Conservation (phyloP, 2,113 vertebrate genomes). For the Leptosomus discolor region DNA sequence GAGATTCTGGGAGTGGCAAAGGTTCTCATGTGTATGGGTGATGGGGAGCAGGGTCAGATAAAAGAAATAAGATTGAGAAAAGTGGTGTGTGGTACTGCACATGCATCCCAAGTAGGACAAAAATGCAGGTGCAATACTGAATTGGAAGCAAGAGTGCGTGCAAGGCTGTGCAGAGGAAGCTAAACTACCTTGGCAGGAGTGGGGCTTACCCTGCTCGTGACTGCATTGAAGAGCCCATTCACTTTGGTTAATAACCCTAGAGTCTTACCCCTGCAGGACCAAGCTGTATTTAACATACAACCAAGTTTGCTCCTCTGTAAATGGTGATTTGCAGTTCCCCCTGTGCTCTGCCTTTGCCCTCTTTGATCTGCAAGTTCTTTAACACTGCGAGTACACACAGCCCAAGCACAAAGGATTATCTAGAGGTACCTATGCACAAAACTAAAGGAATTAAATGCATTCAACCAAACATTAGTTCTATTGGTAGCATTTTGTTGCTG, state of each 20-base stretch:
- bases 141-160: background rate
- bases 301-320: background rate
- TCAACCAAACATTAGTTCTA: background rate
- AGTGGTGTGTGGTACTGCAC: background rate
- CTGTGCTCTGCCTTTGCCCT: background rate
- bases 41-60: background rate
- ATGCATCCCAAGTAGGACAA: background rate
- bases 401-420: background rate
- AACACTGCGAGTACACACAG: background rate
- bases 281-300: rapidly evolving
- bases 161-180: background rate
- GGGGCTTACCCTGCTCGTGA: background rate
- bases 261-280: too few species aligned
- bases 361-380: background rate
- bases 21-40: background rate
- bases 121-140: rapidly evolving
- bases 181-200: background rate
- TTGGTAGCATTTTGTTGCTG: background rate
- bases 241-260: rapidly evolving
- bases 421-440: background rate
- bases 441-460: background rate
- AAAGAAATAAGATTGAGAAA: background rate
- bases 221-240: background rate
- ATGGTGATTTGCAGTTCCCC: background rate
- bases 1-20: background rate